These are phyloP conservation scores for Miltochrista miniata DNA, from an alignment of 2,888 invertebrate species.

Conservation along the genomic window DNA sequence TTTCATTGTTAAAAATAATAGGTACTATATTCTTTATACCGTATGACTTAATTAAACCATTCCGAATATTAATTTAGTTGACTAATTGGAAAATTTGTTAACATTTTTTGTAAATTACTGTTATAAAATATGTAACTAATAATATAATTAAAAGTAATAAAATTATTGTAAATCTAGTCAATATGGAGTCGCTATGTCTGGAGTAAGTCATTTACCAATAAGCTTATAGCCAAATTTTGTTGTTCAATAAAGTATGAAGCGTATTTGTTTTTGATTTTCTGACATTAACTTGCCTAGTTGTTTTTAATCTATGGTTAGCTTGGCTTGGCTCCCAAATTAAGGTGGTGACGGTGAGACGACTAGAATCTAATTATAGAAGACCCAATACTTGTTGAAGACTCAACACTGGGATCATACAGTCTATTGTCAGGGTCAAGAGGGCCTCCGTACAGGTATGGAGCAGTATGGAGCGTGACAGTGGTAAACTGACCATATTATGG, in stretches of 20 bases:
- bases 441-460: too few species aligned
- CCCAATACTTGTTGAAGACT: too few species aligned
- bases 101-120: constrained; percentile 57
- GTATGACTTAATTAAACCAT: not conserved
- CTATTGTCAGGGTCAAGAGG: too few species aligned
- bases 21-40: not conserved
- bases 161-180: constrained; percentile 41
- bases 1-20: constrained; percentile 11
- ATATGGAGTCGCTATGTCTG: constrained; percentile 43
- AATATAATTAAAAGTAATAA: constrained; percentile 37
- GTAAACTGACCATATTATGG: too few species aligned
- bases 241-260: constrained; percentile 41
- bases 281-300: not conserved
- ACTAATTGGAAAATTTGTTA: not conserved
- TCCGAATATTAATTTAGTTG: too few species aligned
- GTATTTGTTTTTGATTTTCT: not conserved
- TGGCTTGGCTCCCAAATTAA: too few species aligned
- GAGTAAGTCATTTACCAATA: constrained; percentile 20
- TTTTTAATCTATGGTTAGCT: too few species aligned
- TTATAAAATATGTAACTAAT: constrained; percentile 53
- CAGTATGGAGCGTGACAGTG: too few species aligned
- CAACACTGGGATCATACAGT: too few species aligned
- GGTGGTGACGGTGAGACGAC: too few species aligned
- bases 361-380: too few species aligned
- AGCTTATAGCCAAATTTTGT: constrained; percentile 35